Conservation (phyloP, 2,797 vertebrate genomes). For the Smutsia gigantea region DNA sequence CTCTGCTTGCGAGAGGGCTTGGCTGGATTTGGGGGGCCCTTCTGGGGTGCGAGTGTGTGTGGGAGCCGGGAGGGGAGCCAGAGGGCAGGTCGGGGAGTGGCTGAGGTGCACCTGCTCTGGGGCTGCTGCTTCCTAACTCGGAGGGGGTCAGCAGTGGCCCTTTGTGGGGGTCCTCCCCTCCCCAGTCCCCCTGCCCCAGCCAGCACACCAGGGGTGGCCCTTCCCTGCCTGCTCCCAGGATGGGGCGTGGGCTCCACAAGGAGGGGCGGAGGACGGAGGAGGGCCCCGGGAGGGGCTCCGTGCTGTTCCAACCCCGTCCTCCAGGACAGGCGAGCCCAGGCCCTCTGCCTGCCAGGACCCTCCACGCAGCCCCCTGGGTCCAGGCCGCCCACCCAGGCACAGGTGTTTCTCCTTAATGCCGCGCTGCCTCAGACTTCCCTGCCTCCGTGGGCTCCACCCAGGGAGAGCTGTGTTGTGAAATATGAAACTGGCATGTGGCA, state of each 20-base stretch:
- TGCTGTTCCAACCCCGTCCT: no score
- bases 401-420: background rate
- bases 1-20: background rate
- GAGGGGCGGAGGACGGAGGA: no score
- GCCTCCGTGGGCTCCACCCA: background rate
- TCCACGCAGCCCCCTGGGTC: rapidly evolving
- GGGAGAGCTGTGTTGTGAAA: slow-evolving; percentile 82
- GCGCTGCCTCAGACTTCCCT: background rate
- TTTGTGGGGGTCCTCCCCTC: background rate
- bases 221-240: background rate
- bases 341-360: background rate
- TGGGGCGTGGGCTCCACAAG: background rate
- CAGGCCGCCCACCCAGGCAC: no score
- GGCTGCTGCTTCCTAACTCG: background rate
- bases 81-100: background rate
- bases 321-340: background rate
- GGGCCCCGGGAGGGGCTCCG: rapidly evolving
- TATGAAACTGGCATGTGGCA: slow-evolving; percentile 71
- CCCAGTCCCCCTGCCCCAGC: background rate
- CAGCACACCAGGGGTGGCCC: background rate
- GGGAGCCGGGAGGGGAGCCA: rapidly evolving
- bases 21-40: background rate
- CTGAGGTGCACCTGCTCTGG: no score
- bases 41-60: rapidly evolving
- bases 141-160: background rate